Evolutionary conservation across 2,888 invertebrate genomes (phyloP), one percentile per base, ranked within the genome.

Genomic region (Mimumesa dahlbomi): DNA sequence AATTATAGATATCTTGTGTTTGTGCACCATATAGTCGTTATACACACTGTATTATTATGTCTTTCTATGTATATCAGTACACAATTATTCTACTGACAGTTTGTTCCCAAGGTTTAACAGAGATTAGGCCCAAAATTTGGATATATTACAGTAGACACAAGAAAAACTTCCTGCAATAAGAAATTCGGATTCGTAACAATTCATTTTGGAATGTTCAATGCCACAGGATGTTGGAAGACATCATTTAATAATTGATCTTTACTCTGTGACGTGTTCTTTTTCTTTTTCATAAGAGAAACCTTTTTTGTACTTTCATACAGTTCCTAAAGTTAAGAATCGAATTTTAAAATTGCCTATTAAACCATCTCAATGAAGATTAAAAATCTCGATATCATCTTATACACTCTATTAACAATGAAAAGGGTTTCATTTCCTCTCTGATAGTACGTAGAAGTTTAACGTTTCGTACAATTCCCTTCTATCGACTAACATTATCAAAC

Each of bases 181-280:
- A 71, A 77, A 69, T 64, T 75, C 57, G 56, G 43, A 72, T 79
- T 48, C 29, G 40, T 45, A 22, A 66, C 18, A 49, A 48, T 64
- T 65, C 46, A 36, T 63, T 75, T 78, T 78, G 80, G 80, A 80
- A 80, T 80, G 80, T 80, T 73, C 29, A 54, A 64, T 72, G 70
- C 29, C 69, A 72, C 69, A 74, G 67, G 31, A 49, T 57, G 40
- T 52, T 77, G 77, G 77, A 77, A 77, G 77, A 77, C 76, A 31
- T 34, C 57, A 45, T 65, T 63, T 29, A 49, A n/a, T n/a, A n/a
- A 63, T 46, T 49, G 45, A 61, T 70, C 54, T 62, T 59, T 49
- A 45, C 52, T 16, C 67, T 61, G 74, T 67, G 67, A 61, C 56
- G n/a, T n/a, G n/a, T n/a, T n/a, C n/a, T n/a, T 25, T 19, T 1